Base-by-base conservation (phyloP, 2,113 vertebrate species). In the Catharus minimus region DNA sequence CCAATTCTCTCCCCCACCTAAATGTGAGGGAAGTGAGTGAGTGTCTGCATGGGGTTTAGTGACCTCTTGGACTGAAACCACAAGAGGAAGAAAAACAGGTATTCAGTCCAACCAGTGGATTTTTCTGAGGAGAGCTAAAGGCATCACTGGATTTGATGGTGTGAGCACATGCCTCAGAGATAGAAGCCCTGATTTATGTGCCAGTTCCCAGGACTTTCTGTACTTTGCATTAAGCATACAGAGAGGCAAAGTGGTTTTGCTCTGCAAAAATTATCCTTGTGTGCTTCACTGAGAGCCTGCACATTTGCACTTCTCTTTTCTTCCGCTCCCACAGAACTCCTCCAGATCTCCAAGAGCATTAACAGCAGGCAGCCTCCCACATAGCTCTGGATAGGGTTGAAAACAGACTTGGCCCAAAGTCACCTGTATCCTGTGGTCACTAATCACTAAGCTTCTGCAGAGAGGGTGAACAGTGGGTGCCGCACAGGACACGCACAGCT, bases 401-500 rank as follows among this genome's bases (percentile, higher is more conserved):
- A 65, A 75, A 57, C 1, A 12, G 57, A 22, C 16, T 32, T 69
- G 38, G 27, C 30, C 30, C 41, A 30, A 69, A 78, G 49, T 46
- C 26, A 22, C 33, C 17, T 22, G 24, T 28, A 41, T 44, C 33
- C 47, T 49, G 26, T 9, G 13, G 30, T 33, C 39, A 47, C 44
- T 72, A 10, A 32, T 56, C 15, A n/a, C 16, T 8, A 23, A n/a
- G 19, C 2, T 30, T 55, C 53, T 75, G 39, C 43, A 75, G 32
- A 27, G 39, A 24, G 5, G 22, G 6, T 18, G 57, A 71, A 11
- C 21, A 74, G 47, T 0, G 0, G 27, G 19, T 53, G 46, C 21
- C 0, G 0, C 0, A 7, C 6, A 52, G 65, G 41, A 61, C 30
- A 49, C 0, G 0, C 41, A 7, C n/a, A 55, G 11, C 15, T 47